Percentiles rank a stretch among this genome's conserved stretches.
These are phyloP conservation scores for Scytalopus superciliaris DNA, from an alignment of 2,113 vertebrate species.

Conservation along the genomic window DNA sequence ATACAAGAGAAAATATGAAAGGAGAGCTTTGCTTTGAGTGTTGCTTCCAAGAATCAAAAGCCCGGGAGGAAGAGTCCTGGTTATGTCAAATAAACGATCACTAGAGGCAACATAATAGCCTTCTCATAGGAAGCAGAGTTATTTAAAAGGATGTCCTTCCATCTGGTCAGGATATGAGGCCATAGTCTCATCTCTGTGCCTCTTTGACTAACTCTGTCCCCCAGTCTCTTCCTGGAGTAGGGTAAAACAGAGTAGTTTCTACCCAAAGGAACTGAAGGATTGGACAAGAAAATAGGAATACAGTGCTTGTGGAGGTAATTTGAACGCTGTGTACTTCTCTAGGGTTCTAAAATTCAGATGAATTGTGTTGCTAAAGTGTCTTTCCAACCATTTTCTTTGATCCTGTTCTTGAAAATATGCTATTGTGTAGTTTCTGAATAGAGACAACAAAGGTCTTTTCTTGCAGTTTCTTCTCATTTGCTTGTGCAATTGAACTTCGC, in stretches of 20 bases:
- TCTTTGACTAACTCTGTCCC: background rate
- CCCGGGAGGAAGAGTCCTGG: background rate
- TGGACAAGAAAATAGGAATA: background rate
- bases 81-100: background rate
- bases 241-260: background rate
- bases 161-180: background rate
- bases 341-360: background rate
- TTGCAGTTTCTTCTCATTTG: background rate
- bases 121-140: background rate
- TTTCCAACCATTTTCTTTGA: background rate
- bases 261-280: background rate
- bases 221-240: background rate
- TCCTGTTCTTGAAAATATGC: background rate
- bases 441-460: background rate
- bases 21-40: background rate
- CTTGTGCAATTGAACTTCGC: background rate
- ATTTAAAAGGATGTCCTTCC: background rate
- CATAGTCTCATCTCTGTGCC: background rate
- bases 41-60: background rate
- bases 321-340: background rate
- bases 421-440: background rate
- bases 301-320: background rate
- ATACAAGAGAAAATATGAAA: background rate
- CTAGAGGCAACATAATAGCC: background rate
- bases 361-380: background rate